Evolutionary conservation across 2,113 vertebrate species (phyloP), one percentile per base, ranked within the genome.

Genomic region (Dasyurus viverrinus): DNA sequence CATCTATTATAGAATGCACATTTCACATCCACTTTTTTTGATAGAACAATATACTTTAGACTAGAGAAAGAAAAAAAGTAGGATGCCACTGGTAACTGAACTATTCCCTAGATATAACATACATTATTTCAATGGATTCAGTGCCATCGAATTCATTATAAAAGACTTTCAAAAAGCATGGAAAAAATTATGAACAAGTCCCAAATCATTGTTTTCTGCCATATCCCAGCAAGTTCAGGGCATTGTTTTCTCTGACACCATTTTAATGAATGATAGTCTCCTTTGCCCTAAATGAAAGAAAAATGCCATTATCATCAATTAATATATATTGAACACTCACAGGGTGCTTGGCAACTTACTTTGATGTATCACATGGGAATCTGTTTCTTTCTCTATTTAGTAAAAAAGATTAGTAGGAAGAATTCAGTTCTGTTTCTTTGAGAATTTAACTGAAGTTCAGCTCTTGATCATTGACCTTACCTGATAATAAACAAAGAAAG

Each of bases 361-460:
- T 60, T 48, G 93, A 53, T 84, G n/a, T 84, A 84, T 84, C 6
- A 42, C 30, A 3, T 2, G 54, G 89, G 53, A 93, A 93, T 95
- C 93, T 10, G 90, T 92, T 93, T 93, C 93, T 91, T 93, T 90
- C 8, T 48, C 57, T 53, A 47, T 54, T 89, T 96, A 94, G 55
- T 95, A 52, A 90, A 89, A 94, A 92, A 90, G 91, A 93, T 84
- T 84, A 19, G 5, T 84, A 84, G n/a, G 68, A 95, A 93, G 92
- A 94, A 11, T 57, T 94, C 52, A 57, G 50, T 27, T 48, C n/a
- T 54, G 26, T 84, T 53, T 27, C 7, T 89, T 96, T 97, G 94
- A 89, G 93, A 94, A 95, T 96, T 93, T 97, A 95, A 94, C 76
- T 94, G 93, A 92, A 68, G 84, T 92, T 96, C 90, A 89, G 84